Base-by-base conservation (phyloP, 2,113 vertebrate genomes). In the Platysternon megacephalum region DNA sequence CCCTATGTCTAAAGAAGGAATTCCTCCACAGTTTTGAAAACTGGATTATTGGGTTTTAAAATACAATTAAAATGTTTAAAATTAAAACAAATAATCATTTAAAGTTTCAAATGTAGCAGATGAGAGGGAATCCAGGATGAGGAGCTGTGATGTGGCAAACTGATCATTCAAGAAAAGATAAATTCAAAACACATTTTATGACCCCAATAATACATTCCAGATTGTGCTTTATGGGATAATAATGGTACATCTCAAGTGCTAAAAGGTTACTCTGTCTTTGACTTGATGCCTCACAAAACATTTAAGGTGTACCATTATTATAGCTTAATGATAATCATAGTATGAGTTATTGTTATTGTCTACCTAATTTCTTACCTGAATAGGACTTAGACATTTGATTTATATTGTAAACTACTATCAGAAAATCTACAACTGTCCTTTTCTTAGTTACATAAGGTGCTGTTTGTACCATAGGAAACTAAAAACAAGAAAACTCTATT, bases 391-490 rank as follows among this genome's bases (percentile, higher is more conserved):
- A 89, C 84, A 78, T 91, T 96, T 82, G n/a, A 89, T 76, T 96
- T 95, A 32, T 86, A 42, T 80, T 83, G 84, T 91, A 97, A 94
- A 86, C 65, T 93, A 94, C 93, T 95, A 93, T 95, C 84, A 89
- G 55, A 86, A 92, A 61, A 84, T 86, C 85, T 65, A 94, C 91
- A 52, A 53, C 61, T 87, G 94, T 83, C 83, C 65, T 97, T 96
- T 94, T 91, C 68, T 96, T 96, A 93, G 90, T 94, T 94, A 55
- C 24, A 6, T 91, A 91, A 91, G 53, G 92, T 94, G 85, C n/a
- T 83, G 90, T 94, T 35, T 32, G 85, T 94, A 95, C 90, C 89
- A 94, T 85, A 96, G 93, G 91, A 94, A 97, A 97, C 65, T 9
- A 52, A 91, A 97, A 88, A 83, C 78, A 88, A 93, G 90, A 76